Evolutionary conservation across 2,888 invertebrate genomes (phyloP), one percentile per base, ranked within the genome.

Genomic region (Gandaritis pyraliata): DNA sequence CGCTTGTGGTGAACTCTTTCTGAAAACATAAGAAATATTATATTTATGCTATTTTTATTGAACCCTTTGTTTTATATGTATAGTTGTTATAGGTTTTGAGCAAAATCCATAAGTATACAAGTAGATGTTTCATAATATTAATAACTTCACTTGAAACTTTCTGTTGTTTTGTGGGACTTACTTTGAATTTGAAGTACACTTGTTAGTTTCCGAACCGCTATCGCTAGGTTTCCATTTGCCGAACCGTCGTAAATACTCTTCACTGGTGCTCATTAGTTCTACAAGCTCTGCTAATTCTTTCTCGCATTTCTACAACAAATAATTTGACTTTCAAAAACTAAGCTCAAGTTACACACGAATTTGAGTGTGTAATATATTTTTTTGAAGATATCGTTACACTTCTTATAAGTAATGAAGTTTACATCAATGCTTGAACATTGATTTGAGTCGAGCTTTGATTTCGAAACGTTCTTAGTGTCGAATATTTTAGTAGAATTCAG

Each of bases 231-330:
- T 87, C 85, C 89, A 88, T 65, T 86, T 83, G 41, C 84, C 85
- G 50, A 85, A 81, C 58, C 88, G 85, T 49, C 88, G 77, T 47
- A 91, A 73, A 63, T 90, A 91, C 68, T 91, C 90, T 61, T 90
- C 91, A 64, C 89, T 90, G 53, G 86, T 87, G 67, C 85, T 88
- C 23, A 90, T 88, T 74, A 90, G 83, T 63, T 90, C 91, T 12
- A 90, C 85, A 39, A 91, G 68, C 49, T 87, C 88, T 12, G 77
- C 78, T 18, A 83, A 59, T 30, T 83, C 82, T 58, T 77, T 77
- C 62, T 87, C 88, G 30, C 83, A 77, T 62, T 84, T 78, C 72
- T 72, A 51, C 7, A 57, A 59, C 11, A 52, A 61, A 50, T 50
- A 61, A 6, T 10, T 30, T 23, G n/a, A n/a, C 12, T 1, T 1